Conservation (phyloP, 2,113 vertebrate species). For the Pristiophorus japonicus region DNA sequence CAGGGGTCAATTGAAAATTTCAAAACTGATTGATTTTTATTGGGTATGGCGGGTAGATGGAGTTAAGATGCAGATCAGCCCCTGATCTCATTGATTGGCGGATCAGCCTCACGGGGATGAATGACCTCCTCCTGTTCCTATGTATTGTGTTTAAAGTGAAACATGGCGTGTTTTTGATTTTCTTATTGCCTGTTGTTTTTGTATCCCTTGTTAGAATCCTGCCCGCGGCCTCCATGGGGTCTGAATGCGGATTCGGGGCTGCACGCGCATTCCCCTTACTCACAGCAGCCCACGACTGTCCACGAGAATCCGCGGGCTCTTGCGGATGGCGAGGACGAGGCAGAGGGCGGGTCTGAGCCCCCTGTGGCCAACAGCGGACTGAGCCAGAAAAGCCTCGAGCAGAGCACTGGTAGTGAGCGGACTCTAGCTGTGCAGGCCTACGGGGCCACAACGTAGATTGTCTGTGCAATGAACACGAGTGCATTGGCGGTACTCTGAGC, state of each 20-base stretch:
- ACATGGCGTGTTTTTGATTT: neutral
- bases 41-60: neutral
- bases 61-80: neutral
- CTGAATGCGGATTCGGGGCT: conserved; percentile 48
- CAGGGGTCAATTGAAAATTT: too few species aligned
- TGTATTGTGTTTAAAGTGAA: neutral
- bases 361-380: conserved; percentile 41
- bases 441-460: conserved; percentile 55
- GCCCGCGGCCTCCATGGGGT: conserved; percentile 55
- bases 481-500: neutral
- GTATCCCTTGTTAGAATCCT: conserved; percentile 48
- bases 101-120: neutral
- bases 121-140: neutral
- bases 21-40: too few species aligned
- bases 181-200: neutral
- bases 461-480: neutral
- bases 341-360: neutral
- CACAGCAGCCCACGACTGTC: conserved; percentile 46
- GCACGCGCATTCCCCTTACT: conserved; percentile 43
- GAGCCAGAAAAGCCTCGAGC: conserved; percentile 47
- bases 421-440: conserved; percentile 51
- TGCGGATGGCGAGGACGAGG: neutral
- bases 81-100: neutral
- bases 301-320: conserved; percentile 40
- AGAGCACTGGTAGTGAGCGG: conserved; percentile 50